Conservation (phyloP, 2,888 invertebrate genomes). For the Tipula confusa region DNA sequence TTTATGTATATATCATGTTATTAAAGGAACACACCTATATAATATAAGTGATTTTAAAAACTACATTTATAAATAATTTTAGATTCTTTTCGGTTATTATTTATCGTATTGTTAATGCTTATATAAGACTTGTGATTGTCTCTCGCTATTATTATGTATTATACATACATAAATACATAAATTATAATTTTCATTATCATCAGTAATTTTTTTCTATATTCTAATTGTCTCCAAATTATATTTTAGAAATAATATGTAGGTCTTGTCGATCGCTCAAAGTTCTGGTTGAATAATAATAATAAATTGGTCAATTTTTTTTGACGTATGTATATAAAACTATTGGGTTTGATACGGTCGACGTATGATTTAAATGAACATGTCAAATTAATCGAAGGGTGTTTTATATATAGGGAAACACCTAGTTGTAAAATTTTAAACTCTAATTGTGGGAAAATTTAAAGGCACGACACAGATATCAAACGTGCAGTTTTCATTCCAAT, state of each 20-base stretch:
- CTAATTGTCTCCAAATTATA: not conserved
- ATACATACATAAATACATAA: not conserved
- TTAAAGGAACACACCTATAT: not conserved
- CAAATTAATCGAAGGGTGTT: not conserved
- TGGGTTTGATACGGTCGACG: not conserved
- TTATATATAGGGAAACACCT: not conserved
- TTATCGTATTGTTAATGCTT: not conserved
- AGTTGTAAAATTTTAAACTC: too few relatives aligned
- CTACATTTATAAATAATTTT: conserved; percentile 3
- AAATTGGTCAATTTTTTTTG: not conserved
- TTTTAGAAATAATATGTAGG: not conserved
- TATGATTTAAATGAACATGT: not conserved
- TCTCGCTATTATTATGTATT: not conserved
- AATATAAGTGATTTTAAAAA: conserved; percentile 3
- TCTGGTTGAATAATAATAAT: not conserved
- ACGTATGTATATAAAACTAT: not conserved
- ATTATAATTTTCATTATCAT: not conserved
- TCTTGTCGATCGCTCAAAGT: not conserved
- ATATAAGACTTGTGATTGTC: not conserved
- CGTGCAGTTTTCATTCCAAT: too few relatives aligned
- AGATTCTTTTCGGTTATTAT: conserved; percentile 20
- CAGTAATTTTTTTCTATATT: not conserved
- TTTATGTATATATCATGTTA: not conserved
- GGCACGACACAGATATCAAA: too few relatives aligned
- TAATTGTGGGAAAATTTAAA: too few relatives aligned